Conservation (phyloP, 2,888 invertebrate species). For the Petrolisthes manimaculis region DNA sequence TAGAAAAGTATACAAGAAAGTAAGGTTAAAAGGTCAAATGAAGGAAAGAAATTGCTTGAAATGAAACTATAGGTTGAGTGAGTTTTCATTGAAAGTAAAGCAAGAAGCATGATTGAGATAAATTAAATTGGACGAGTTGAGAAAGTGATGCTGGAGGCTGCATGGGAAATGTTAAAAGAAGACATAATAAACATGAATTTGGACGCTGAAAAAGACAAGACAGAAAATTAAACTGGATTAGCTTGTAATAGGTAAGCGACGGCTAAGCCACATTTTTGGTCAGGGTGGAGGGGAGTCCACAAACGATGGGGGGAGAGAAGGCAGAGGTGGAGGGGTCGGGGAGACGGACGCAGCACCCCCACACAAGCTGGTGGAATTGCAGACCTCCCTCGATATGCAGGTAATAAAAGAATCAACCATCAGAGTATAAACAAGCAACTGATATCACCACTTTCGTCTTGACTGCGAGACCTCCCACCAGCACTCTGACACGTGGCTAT, state of each 20-base stretch:
- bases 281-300: conserved; percentile 9
- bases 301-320: neutral
- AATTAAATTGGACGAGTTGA: no score
- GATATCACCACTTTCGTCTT: neutral
- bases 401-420: conserved; percentile 71
- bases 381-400: conserved; percentile 89
- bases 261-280: neutral
- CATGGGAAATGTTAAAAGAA: no score
- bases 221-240: neutral
- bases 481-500: neutral
- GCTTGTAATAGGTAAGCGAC: neutral
- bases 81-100: no score
- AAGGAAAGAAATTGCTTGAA: neutral
- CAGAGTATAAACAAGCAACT: neutral
- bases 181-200: no score
- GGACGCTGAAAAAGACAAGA: neutral
- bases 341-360: conserved; percentile 10
- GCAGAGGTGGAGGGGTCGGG: neutral
- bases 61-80: no score
- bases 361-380: conserved; percentile 80
- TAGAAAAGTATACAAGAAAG: neutral
- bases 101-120: no score
- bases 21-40: neutral
- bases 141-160: no score
- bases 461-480: neutral